Evolutionary conservation across 2,797 vertebrate species (phyloP).

Genomic region (Iguana delicatissima): DNA sequence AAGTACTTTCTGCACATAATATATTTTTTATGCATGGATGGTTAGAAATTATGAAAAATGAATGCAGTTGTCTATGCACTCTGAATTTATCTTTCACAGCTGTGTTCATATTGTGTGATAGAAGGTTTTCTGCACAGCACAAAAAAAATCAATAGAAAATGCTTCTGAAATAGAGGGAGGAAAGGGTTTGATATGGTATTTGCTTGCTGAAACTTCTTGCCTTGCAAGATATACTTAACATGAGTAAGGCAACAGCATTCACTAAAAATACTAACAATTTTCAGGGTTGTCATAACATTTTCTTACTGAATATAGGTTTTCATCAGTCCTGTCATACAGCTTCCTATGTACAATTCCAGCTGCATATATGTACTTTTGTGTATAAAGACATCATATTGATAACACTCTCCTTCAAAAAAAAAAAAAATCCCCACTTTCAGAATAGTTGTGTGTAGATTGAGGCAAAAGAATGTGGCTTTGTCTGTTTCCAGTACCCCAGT

Average conservation of each 20-base stretch:
- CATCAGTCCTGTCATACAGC: not conserved
- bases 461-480: not conserved
- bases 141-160: not conserved
- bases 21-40: not conserved
- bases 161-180: not conserved
- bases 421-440: not conserved
- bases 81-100: not conserved
- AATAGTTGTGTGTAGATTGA: not conserved
- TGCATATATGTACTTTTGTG: not conserved
- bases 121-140: not conserved
- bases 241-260: not conserved
- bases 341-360: not conserved
- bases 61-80: not conserved
- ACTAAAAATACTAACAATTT: not conserved
- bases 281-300: constrained; percentile 3
- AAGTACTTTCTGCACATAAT: not conserved
- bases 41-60: not conserved
- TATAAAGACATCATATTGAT: not conserved
- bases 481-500: not conserved
- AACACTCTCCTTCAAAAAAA: not conserved
- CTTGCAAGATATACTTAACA: not conserved
- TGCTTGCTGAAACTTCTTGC: not conserved
- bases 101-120: not conserved
- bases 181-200: not conserved
- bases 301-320: constrained; percentile 9